Evolutionary conservation across 2,888 invertebrate species (phyloP).

Genomic region (Cheiracanthium punctorium): DNA sequence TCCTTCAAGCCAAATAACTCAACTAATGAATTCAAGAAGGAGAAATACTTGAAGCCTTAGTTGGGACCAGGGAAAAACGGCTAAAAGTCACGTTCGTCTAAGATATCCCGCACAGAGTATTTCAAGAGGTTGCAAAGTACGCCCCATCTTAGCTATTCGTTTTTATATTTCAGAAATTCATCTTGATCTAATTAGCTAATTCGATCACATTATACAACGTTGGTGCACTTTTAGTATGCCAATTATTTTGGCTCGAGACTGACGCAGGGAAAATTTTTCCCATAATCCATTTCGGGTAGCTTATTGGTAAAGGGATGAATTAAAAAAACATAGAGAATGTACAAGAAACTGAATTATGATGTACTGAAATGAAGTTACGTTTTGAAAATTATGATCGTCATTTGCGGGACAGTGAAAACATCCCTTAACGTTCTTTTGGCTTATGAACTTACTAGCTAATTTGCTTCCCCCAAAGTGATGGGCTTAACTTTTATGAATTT

Average conservation of each 20-base stretch:
- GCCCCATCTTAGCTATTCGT: background rate
- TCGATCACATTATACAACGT: background rate
- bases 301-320: background rate
- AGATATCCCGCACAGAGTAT: background rate
- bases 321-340: background rate
- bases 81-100: slow-evolving; percentile 57
- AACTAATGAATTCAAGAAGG: slow-evolving; percentile 58
- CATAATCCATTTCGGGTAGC: background rate
- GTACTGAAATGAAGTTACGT: too few relatives aligned
- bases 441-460: too few relatives aligned
- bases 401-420: too few relatives aligned
- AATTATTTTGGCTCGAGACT: background rate
- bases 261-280: background rate
- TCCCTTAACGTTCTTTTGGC: too few relatives aligned
- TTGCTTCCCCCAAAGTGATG: too few relatives aligned
- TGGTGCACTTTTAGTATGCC: background rate
- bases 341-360: too few relatives aligned
- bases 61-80: slow-evolving; percentile 31
- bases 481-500: too few relatives aligned
- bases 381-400: too few relatives aligned
- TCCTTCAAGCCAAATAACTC: slow-evolving; percentile 49
- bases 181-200: slow-evolving; percentile 26
- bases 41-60: slow-evolving; percentile 37
- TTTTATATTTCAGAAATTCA: background rate
- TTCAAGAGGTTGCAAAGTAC: background rate